Conservation (phyloP, 2,797 vertebrate species). For the Phylloscopus collybita region DNA sequence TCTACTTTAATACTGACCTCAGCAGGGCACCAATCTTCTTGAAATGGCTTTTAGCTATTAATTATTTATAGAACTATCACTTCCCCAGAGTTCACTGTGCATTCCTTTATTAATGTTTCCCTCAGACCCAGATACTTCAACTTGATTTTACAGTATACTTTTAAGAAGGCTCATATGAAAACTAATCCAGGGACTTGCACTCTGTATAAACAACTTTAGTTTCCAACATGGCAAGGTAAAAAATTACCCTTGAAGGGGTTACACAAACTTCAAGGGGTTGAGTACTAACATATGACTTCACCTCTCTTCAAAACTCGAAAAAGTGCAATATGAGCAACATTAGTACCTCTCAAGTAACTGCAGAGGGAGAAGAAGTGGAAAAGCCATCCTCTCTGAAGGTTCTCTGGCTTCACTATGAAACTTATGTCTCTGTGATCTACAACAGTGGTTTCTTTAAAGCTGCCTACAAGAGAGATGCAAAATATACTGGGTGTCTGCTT, state of each 20-base stretch:
- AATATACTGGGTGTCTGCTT: not conserved
- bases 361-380: not conserved
- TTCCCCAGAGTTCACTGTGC: not conserved
- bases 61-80: constrained; percentile 59
- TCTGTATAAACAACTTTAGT: constrained; percentile 44
- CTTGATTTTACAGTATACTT: constrained; percentile 39
- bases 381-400: not conserved
- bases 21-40: constrained; percentile 14
- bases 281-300: constrained; percentile 35
- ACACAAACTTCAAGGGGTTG: constrained; percentile 46
- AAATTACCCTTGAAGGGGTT: constrained; percentile 44
- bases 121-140: constrained; percentile 29
- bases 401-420: not conserved
- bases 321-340: not conserved
- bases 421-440: not conserved
- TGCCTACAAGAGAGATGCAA: not conserved
- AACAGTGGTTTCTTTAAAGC: not conserved
- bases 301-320: constrained; percentile 11
- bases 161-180: constrained; percentile 34
- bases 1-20: constrained; percentile 42
- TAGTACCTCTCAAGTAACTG: not conserved
- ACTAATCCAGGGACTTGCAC: constrained; percentile 43
- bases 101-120: constrained; percentile 43
- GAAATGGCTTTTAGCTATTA: constrained; percentile 58
- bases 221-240: constrained; percentile 39